A percentile compares a stretch with the other conserved stretches of the same genome.
phyloP scores from a whole-genome alignment of 1,140 invertebrate species.

The Drosophila ogumai region DNA sequence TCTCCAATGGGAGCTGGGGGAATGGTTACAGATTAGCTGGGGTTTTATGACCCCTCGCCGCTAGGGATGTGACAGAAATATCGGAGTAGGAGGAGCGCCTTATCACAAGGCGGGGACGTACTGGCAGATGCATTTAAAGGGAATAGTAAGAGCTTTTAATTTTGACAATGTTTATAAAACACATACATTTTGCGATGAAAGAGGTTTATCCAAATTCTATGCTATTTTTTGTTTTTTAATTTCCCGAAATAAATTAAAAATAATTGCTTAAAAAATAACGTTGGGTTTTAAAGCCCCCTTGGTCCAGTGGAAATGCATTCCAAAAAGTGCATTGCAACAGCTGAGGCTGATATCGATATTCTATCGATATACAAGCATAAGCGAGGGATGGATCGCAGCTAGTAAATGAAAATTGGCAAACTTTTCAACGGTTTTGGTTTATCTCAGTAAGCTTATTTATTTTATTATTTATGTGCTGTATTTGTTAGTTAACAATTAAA shows the following conservation, averaged over 20 bases:
- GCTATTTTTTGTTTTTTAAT: not conserved
- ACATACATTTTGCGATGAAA: too few relatives aligned
- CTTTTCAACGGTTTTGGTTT: not conserved
- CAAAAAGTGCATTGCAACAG: not conserved
- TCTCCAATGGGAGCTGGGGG: constrained; percentile 9
- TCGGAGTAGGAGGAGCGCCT: not conserved
- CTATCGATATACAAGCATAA: not conserved
- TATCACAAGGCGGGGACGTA: not conserved
- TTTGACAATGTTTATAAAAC: too few relatives aligned
- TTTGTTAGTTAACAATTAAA: too few relatives aligned
- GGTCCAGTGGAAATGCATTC: not conserved
- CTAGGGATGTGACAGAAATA: constrained; percentile 21
- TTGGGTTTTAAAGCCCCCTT: too few relatives aligned
- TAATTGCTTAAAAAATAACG: not conserved
- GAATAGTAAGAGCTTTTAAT: not conserved
- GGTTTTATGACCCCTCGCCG: constrained; percentile 27
- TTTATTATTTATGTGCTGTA: too few relatives aligned
- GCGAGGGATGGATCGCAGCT: not conserved
- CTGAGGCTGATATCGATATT: not conserved
- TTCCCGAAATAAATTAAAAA: not conserved
- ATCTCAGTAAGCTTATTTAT: too few relatives aligned
- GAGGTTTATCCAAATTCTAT: too few relatives aligned
- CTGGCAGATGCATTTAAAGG: not conserved
- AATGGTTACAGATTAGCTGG: constrained; percentile 10
- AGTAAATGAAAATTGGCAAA: not conserved